Base-by-base conservation (phyloP, 2,888 invertebrate genomes). In the Iselma pallidipennis region DNA sequence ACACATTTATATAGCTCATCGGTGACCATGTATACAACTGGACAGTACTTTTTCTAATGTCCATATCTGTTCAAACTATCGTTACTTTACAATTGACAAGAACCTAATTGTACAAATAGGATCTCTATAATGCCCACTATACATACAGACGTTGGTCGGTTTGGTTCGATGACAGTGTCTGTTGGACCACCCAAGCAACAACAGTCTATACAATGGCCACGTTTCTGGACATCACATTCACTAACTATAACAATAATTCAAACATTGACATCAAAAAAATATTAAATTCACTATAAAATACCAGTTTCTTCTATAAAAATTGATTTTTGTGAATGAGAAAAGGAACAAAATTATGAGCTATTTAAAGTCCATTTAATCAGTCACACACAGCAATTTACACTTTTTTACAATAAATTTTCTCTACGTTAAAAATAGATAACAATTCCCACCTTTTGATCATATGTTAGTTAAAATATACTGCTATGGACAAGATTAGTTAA, bases 391-490 rank as follows among this genome's bases (percentile, higher is more conserved):
- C 16, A 14, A 37, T 37, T 37, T 37, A 37, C 33, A 37, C 5
- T 37, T 5, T 14, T 37, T 14, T 16, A 42, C 19, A 6, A 42
- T 19, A 19, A 19, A 42, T 42, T 42, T 16, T 0, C 5, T n/a
- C n/a, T n/a, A n/a, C n/a, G n/a, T n/a, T n/a, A n/a, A n/a, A 42
- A 42, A 42, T 33, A 1, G 1, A 50, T 19, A 26, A 50, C 50
- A 61, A 71, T 74, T 74, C 74, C 76, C 76, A 74, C 74, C 72
- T 75, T 61, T 63, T 42, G 57, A 62, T 70, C 76, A 76, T 71
- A 68, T 74, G 75, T 68, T 62, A 48, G 50, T 55, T 54, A 66
- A 63, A 61, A 63, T 65, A 14, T 59, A 60, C 50, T 70, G 66
- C 63, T 60, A 74, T 74, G 75, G 75, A 67, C 69, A 70, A 71